A percentile compares a stretch with the other conserved stretches of the same genome.
Conservation (phyloP, 2,888 invertebrate species). For the Heliconius erato region DNA sequence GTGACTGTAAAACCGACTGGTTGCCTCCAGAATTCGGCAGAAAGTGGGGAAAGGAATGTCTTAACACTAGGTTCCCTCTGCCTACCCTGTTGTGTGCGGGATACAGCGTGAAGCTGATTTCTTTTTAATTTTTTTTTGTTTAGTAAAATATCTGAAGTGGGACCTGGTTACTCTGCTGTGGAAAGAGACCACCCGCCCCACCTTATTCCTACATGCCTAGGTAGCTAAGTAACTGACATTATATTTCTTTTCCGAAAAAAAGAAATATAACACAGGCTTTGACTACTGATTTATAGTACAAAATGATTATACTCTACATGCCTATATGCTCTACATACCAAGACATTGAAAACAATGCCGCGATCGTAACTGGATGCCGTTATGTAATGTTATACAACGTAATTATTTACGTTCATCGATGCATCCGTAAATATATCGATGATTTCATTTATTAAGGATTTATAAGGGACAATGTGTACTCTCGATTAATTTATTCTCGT, state of each 20-base stretch:
- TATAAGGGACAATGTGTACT: not conserved
- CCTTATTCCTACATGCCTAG: no score
- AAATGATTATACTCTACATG: constrained; percentile 10
- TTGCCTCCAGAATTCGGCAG: no score
- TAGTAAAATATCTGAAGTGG: no score
- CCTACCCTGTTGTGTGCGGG: no score
- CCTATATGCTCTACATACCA: constrained; percentile 44
- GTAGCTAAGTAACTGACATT: no score
- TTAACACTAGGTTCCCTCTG: no score
- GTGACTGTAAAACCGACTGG: no score
- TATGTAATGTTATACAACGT: constrained; percentile 44
- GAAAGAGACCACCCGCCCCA: no score
- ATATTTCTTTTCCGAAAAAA: not conserved
- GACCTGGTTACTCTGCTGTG: no score
- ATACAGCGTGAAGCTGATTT: no score
- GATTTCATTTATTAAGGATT: constrained; percentile 35
- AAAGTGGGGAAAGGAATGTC: no score
- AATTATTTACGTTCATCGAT: constrained; percentile 40
- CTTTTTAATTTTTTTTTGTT: no score
- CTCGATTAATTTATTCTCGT: constrained; percentile 7
- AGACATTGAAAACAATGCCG: constrained; percentile 47
- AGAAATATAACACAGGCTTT: not conserved
- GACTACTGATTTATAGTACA: not conserved
- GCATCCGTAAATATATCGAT: constrained; percentile 36
- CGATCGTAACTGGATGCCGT: constrained; percentile 36